Evolutionary conservation across 2,888 invertebrate genomes (phyloP), one percentile per base, ranked within the genome.

Genomic region (Rhagium mordax): DNA sequence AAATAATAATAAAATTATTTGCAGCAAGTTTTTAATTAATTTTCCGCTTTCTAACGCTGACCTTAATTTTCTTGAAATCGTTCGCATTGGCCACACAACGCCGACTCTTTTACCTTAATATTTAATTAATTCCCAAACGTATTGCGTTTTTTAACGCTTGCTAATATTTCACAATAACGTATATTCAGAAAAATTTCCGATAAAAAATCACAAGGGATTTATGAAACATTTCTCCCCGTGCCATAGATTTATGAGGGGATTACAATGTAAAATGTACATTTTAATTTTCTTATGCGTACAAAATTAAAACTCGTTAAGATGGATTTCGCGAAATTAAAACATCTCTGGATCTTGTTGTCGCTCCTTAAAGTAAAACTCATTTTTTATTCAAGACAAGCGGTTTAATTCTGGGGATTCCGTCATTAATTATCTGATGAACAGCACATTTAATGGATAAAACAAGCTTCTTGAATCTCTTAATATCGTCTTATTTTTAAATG

Each of bases 401-500:
- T 66, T 60, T 67, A 21, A 29, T 57, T 57, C 21, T 51, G 47
- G 47, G 66, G 60, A 66, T 71, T 60, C 60, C 61, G 16, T 71
- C 71, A 71, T 71, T 71, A 71, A 71, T 71, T 71, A 66, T 71
- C 66, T 18, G 24, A 13, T 10, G 57, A 61, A 61, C 51, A 41
- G 21, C 8, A 20, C 47, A 21, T 48, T 61, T 61, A 61, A 61
- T 61, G 61, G 47, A 61, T 61, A 15, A 48, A 61, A 47, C 61
- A 61, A 47, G 61, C 48, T 47, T 20, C 15, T 48, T 61, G 48
- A 61, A 48, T 61, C 41, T 47, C 21, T 47, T 61, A 21, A 59
- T 7, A 41, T 13, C 18, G 2, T 10, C 18, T 16, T 51, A 18
- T 18, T 51, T 51, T 16, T 51, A 5, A 20, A 51, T 20, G 51